Conservation (phyloP, 2,797 vertebrate species). For the Borostomias antarcticus region DNA sequence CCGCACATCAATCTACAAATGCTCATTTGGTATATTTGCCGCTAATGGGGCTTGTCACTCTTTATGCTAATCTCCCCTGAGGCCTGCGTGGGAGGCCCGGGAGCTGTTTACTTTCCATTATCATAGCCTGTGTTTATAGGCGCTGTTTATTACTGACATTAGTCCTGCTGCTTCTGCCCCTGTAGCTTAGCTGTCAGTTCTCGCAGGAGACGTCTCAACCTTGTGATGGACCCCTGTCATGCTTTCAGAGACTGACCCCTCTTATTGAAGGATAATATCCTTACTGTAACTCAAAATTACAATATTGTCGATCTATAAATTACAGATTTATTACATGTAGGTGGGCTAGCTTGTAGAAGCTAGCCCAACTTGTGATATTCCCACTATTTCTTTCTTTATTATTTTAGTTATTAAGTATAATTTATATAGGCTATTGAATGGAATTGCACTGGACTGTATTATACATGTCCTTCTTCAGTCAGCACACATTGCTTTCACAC, state of each 20-base stretch:
- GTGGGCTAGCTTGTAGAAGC: too few relatives aligned
- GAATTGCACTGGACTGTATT: too few relatives aligned
- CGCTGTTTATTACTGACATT: constrained; percentile 58
- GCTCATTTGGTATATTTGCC: constrained; percentile 27
- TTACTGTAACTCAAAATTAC: neutral
- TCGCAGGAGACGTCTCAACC: constrained; percentile 2
- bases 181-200: constrained; percentile 33
- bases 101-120: constrained; percentile 47
- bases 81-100: constrained; percentile 18
- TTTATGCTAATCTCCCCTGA: constrained; percentile 40
- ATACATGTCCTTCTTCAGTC: neutral
- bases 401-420: too few relatives aligned
- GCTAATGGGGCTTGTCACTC: constrained; percentile 24
- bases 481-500: neutral
- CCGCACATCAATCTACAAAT: constrained; percentile 15
- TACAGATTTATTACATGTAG: too few relatives aligned
- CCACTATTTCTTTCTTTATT: neutral
- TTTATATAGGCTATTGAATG: too few relatives aligned
- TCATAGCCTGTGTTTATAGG: constrained; percentile 49
- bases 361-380: too few relatives aligned
- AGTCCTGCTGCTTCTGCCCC: constrained; percentile 42
- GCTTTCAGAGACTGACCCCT: neutral
- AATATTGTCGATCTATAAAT: too few relatives aligned
- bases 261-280: neutral
- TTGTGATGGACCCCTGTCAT: too few relatives aligned